phyloP scores from a whole-genome alignment of 2,888 invertebrate species.

The Melanostoma scalare region DNA sequence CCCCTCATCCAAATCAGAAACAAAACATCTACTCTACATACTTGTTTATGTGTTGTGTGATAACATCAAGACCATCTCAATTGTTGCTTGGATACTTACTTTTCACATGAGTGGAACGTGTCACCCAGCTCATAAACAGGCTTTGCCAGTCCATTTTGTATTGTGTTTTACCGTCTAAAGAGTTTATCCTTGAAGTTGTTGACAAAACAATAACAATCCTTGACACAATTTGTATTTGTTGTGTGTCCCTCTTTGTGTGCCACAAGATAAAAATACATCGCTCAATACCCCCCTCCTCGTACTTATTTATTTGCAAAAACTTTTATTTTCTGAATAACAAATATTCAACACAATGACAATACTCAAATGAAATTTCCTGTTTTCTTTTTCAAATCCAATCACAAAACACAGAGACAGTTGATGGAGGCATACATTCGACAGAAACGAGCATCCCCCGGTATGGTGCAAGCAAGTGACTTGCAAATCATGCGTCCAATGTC shows the following conservation, averaged over 20 bases:
- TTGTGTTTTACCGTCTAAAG: conserved; percentile 38
- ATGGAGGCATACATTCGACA: conserved; percentile 95
- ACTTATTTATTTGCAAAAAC: background rate
- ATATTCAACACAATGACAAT: background rate
- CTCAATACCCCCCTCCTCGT: background rate
- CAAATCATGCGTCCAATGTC: conserved; percentile 88
- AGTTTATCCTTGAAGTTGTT: conserved; percentile 42
- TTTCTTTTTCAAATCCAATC: conserved; percentile 1
- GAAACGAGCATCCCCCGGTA: conserved; percentile 91
- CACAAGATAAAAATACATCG: conserved; percentile 8
- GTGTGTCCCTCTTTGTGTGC: conserved; percentile 3
- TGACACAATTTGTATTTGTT: conserved; percentile 41
- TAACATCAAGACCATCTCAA: no score
- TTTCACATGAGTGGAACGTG: background rate
- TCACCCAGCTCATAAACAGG: conserved; percentile 19
- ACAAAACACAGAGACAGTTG: conserved; percentile 87
- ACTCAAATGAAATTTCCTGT: conserved; percentile 23
- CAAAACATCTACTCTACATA: no score
- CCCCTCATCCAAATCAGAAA: no score
- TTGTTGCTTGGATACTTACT: no score
- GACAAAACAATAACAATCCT: conserved; percentile 44
- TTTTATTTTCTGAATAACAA: background rate
- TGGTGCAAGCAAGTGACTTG: conserved; percentile 93
- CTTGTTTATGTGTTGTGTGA: no score
- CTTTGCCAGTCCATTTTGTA: conserved; percentile 12